Conservation (phyloP, 2,797 vertebrate species). For the Melanotaenia parkinsoni region DNA sequence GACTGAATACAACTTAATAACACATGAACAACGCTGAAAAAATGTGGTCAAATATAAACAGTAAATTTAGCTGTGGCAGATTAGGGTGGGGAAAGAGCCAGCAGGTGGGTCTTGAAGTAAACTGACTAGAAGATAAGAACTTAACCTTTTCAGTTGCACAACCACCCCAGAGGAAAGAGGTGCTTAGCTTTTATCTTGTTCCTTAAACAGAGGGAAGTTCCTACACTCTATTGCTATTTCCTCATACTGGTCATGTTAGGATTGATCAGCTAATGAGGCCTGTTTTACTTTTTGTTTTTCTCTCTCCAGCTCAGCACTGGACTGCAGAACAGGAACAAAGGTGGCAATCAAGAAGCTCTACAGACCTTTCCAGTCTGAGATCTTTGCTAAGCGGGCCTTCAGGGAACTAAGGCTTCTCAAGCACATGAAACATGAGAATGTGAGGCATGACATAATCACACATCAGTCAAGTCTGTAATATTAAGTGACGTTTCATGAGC, state of each 20-base stretch:
- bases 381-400: conserved; percentile 94
- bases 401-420: conserved; percentile 94
- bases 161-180: background rate
- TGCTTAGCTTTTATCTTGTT: background rate
- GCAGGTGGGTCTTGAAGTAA: background rate
- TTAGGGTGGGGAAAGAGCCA: background rate
- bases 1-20: conserved; percentile 31
- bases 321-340: conserved; percentile 88
- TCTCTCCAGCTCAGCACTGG: conserved; percentile 87
- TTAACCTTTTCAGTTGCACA: background rate
- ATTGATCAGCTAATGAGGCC: background rate
- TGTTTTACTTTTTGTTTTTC: background rate
- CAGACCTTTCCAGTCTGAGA: conserved; percentile 95
- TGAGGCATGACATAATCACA: conserved; percentile 71
- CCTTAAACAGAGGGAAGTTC: conserved; percentile 4
- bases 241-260: background rate
- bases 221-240: conserved; percentile 4
- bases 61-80: background rate
- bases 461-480: background rate
- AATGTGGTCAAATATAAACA: background rate
- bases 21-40: conserved; percentile 14
- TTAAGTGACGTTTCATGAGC: background rate
- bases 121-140: background rate
- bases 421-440: conserved; percentile 98
- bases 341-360: conserved; percentile 98